Conservation (phyloP, 1,140 invertebrate genomes). For the Sitophilus oryzae region DNA sequence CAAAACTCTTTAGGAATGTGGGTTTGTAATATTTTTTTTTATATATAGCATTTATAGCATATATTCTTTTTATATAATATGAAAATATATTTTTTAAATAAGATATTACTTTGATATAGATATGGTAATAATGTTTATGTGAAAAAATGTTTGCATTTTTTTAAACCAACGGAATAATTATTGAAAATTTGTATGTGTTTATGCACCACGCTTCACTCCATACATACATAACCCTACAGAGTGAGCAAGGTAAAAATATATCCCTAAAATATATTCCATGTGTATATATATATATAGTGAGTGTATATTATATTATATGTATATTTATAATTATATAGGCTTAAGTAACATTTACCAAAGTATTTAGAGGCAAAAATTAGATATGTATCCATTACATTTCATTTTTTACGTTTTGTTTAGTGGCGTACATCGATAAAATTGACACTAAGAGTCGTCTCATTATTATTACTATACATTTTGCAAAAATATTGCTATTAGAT, state of each 20-base stretch:
- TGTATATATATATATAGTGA: neutral
- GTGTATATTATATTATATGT: neutral
- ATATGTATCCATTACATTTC: slow-evolving; percentile 17
- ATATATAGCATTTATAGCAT: too few relatives aligned
- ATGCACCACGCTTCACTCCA: too few relatives aligned
- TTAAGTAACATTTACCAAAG: slow-evolving; percentile 4
- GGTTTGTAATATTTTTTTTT: too few relatives aligned
- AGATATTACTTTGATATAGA: too few relatives aligned
- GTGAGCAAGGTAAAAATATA: neutral
- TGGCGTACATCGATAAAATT: slow-evolving; percentile 15
- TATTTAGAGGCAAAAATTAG: slow-evolving; percentile 19
- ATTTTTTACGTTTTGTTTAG: slow-evolving; percentile 14
- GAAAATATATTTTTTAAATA: too few relatives aligned
- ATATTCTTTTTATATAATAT: too few relatives aligned
- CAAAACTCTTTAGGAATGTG: too few relatives aligned
- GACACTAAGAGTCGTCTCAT: slow-evolving; percentile 23
- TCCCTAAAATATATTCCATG: neutral
- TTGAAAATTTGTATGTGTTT: too few relatives aligned
- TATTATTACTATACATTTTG: neutral
- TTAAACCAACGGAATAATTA: too few relatives aligned
- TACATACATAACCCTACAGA: neutral
- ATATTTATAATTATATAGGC: slow-evolving; percentile 5
- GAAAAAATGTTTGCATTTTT: too few relatives aligned
- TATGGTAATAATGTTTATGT: too few relatives aligned
- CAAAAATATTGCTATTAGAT: neutral